These are phyloP conservation scores for Deroplatys truncata DNA, from an alignment of 2,888 invertebrate species.

Conservation along the genomic window DNA sequence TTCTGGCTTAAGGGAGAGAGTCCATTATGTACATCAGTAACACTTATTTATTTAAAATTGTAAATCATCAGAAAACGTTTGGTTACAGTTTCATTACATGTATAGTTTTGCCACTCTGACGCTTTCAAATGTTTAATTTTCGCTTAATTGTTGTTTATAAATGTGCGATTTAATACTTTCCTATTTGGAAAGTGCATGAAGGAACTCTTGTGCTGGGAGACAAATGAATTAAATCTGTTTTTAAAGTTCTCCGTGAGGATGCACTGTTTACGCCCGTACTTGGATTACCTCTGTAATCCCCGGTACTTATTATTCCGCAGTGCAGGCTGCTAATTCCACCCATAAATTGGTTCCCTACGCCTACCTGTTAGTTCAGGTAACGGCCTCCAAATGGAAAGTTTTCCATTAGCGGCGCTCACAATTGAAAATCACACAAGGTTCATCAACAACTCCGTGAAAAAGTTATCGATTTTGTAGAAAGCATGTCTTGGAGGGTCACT, in stretches of 20 bases:
- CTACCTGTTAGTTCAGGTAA: background rate
- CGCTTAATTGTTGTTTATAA: no score
- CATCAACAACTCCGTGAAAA: no score
- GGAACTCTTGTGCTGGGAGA: background rate
- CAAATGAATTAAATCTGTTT: background rate
- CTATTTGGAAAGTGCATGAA: background rate
- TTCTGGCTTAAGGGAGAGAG: no score
- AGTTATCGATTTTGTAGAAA: no score
- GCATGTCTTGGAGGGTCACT: no score
- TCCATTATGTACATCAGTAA: no score
- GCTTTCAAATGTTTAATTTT: no score
- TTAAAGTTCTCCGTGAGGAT: background rate
- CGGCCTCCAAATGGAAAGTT: background rate
- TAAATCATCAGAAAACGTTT: no score
- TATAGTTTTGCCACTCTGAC: no score
- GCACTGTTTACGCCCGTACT: background rate
- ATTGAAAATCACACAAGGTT: background rate
- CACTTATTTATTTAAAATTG: no score
- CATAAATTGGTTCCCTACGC: background rate
- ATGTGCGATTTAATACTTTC: no score
- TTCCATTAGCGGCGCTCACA: background rate
- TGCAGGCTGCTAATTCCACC: background rate
- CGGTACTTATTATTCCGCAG: background rate
- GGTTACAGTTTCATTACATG: no score
- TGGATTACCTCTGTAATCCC: background rate